Conservation (phyloP, 2,113 vertebrate genomes). For the Atractosteus spatula region DNA sequence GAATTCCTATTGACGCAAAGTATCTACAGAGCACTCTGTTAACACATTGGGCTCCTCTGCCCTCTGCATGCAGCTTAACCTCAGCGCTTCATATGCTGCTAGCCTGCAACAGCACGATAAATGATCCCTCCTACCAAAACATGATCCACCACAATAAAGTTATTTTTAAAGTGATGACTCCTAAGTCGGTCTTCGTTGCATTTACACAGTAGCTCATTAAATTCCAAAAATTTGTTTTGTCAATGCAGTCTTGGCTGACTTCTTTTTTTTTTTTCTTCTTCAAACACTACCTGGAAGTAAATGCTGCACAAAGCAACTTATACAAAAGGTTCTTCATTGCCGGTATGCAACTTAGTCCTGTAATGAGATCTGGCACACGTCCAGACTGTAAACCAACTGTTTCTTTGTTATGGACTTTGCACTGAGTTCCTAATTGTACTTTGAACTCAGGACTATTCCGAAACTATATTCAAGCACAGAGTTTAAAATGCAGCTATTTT, state of each 20-base stretch:
- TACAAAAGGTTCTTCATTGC: constrained; percentile 41
- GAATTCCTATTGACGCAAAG: constrained; percentile 39
- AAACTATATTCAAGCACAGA: background rate
- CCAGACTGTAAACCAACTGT: constrained; percentile 50
- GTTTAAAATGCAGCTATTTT: background rate
- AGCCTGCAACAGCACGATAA: constrained; percentile 63
- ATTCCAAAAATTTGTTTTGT: constrained; percentile 27
- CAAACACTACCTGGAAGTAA: constrained; percentile 36
- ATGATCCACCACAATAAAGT: constrained; percentile 68
- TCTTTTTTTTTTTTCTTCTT: constrained; percentile 17
- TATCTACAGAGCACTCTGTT: constrained; percentile 3
- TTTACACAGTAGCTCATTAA: constrained; percentile 32
- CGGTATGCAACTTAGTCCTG: constrained; percentile 36
- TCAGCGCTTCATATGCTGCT: constrained; percentile 53
- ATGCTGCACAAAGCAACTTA: constrained; percentile 28
- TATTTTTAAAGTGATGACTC: constrained; percentile 69
- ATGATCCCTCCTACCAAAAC: constrained; percentile 69
- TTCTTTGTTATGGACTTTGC: constrained; percentile 55
- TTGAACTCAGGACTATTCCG: constrained; percentile 34
- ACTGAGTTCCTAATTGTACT: constrained; percentile 42
- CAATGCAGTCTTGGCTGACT: constrained; percentile 13
- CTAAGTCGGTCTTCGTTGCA: constrained; percentile 38
- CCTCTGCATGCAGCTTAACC: constrained; percentile 33
- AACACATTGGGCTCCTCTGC: constrained; percentile 47
- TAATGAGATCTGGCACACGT: constrained; percentile 44